These are phyloP conservation scores for Chondrilla cf. caribensis DNA, from an alignment of 37 sponge, comb jelly and placozoan species.

Conservation along the genomic window DNA sequence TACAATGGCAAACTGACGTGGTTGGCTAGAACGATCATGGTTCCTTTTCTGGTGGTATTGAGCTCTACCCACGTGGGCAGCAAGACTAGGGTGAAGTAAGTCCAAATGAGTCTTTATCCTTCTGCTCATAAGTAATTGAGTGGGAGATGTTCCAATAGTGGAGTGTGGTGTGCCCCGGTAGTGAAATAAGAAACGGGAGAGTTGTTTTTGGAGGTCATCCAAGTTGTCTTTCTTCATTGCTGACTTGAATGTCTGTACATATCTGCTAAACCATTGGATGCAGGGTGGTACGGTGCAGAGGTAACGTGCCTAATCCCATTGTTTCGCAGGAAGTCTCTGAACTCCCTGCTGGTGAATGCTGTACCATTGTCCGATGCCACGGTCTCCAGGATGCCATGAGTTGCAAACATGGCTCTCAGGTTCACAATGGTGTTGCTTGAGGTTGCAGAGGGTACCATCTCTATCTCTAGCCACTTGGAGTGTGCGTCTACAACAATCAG, in stretches of 20 bases:
- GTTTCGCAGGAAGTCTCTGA: constrained; percentile 15
- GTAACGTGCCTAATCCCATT: constrained; percentile 34
- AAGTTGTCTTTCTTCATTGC: constrained; percentile 16
- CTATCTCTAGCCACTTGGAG: constrained; percentile 37
- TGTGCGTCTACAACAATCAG: constrained; percentile 33
- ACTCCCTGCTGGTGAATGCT: constrained; percentile 25
- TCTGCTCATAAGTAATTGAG: constrained; percentile 41
- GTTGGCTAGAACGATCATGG: not conserved
- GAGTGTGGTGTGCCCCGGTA: constrained; percentile 36
- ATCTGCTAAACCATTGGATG: constrained; percentile 42
- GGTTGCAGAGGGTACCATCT: constrained; percentile 27
- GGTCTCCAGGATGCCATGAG: constrained; percentile 24
- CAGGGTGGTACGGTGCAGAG: constrained; percentile 36
- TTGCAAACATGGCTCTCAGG: constrained; percentile 32
- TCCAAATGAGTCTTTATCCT: constrained; percentile 23
- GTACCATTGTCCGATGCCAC: constrained; percentile 36
- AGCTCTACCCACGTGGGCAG: not conserved
- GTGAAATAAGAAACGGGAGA: constrained; percentile 30
- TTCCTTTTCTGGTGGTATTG: not conserved
- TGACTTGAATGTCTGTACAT: constrained; percentile 34
- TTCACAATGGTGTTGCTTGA: constrained; percentile 12
- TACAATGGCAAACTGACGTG: not conserved
- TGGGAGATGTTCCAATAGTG: constrained; percentile 22
- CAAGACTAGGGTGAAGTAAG: constrained; percentile 10
- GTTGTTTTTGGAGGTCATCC: constrained; percentile 10